Conservation (phyloP, 2,113 vertebrate species). For the Sylvilagus bachmani region DNA sequence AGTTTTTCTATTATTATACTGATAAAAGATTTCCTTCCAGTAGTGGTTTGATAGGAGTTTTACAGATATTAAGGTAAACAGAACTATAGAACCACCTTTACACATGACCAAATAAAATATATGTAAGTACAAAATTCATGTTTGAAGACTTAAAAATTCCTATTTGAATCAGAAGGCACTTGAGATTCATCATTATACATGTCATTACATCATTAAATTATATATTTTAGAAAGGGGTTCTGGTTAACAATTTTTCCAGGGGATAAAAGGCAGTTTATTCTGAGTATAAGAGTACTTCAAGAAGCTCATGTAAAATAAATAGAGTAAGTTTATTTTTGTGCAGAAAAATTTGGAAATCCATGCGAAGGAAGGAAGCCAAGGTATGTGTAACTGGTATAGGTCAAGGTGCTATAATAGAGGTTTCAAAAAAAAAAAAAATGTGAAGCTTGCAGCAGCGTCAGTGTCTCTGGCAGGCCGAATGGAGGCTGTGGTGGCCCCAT, state of each 20-base stretch:
- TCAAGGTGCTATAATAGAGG: background rate
- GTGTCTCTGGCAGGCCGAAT: no score
- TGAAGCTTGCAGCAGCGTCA: no score
- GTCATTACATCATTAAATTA: background rate
- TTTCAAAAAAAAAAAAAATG: background rate
- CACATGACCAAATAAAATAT: background rate
- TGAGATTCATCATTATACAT: background rate
- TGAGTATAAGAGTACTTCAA: background rate
- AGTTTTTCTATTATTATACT: background rate
- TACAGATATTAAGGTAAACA: background rate
- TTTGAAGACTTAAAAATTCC: background rate
- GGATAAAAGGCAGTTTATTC: background rate
- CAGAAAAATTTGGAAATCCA: no score
- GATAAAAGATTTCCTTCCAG: background rate
- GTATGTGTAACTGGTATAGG: background rate
- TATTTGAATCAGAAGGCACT: background rate
- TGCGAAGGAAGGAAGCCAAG: background rate
- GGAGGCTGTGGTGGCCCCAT: no score
- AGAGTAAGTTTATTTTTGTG: no score
- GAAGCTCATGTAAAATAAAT: no score
- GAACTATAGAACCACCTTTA: background rate
- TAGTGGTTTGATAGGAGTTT: background rate
- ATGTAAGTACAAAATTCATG: conserved; percentile 1
- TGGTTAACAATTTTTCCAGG: background rate
- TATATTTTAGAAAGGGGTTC: background rate